Evolutionary conservation across 2,888 invertebrate species (phyloP), one percentile per base, ranked within the genome.

Genomic region (Craniophora ligustri): DNA sequence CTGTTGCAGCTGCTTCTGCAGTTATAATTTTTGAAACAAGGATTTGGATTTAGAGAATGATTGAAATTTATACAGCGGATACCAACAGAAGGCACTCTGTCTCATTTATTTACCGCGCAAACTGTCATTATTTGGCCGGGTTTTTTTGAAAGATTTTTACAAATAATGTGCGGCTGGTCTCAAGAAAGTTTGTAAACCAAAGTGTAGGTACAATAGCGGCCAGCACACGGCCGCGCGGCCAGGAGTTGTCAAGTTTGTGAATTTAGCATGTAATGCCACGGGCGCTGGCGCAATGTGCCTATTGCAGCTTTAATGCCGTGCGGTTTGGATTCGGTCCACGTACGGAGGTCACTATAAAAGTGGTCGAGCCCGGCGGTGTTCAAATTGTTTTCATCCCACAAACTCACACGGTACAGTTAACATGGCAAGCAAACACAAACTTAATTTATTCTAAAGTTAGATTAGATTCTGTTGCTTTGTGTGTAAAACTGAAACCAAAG

Each of bases 271-370:
- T 79, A 73, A 67, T 67, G 71, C 78, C 79, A 73, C 66, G 75
- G 75, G 54, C 38, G 58, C 79, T 83, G 82, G 84, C 82, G 81
- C 84, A 85, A 74, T 78, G 76, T 81, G 84, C 84, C 81, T 84
- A 83, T 84, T 86, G 87, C 86, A 88, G 85, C 81, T 82, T 86
- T 88, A 85, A 86, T 85, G 85, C 71, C 63, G 70, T 87, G 90
- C 75, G 89, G 89, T 88, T 89, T 90, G 90, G 90, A 89, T 83
- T 81, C 82, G 68, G 78, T 86, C 89, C 89, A 89, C 87, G 87
- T 87, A 79, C 76, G 72, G 78, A 75, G 79, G 80, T 79, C 85
- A 81, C 86, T 84, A 83, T 88, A 89, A 88, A 90, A 89, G 84
- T 87, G 86, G 84, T 85, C 79, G 78, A 60, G 78, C 73, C 74